Base-by-base conservation (phyloP, 2,113 vertebrate genomes). In the Anarhynchus alexandrinus region DNA sequence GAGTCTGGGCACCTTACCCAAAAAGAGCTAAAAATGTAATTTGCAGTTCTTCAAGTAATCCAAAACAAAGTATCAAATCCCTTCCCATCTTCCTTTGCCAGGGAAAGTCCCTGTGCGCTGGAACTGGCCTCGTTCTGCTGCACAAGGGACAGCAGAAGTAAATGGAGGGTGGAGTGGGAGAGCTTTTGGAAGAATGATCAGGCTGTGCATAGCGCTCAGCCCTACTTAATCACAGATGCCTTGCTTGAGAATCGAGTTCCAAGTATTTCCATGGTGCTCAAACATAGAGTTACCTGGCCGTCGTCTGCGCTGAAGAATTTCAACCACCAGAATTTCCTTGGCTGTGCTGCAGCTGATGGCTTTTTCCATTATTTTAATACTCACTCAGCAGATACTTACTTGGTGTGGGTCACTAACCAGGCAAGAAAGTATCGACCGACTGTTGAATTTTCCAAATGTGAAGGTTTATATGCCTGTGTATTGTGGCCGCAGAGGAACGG, bases 1-100 rank as follows among this genome's bases (percentile, higher is more conserved):
- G 84, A 95, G 86, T 96, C 93, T 97, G 96, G 95, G 91, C 95
- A 95, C 71, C 94, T 96, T 95, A 94, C 93, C 91, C 96, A 94
- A 66, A 96, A 95, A 85, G 78, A 94, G 84, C 86, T 94, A 95
- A 95, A 96, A 97, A 95, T 91, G 86, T 93, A 89, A 94, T 95
- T 95, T 97, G 89, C 96, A 97, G 83, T 85, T 94, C 83, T 92
- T 94, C 86, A 94, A 93, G 95, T 93, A 87, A 94, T 95, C 81
- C 89, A 93, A 95, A 97, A 94, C 83, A 89, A 95, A 96, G 84
- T 94, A 95, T 95, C 93, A 91, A 95, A 93, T 97, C 89, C 93
- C 77, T 96, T 94, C 96, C 83, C 81, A 86, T 89, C 54, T 64
- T 92, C 58, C 34, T 80, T 77, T 72, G 94, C 97, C 96, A 94